Evolutionary conservation across 2,113 vertebrate species (phyloP), one percentile per base, ranked within the genome.

Genomic region (Procavia capensis): DNA sequence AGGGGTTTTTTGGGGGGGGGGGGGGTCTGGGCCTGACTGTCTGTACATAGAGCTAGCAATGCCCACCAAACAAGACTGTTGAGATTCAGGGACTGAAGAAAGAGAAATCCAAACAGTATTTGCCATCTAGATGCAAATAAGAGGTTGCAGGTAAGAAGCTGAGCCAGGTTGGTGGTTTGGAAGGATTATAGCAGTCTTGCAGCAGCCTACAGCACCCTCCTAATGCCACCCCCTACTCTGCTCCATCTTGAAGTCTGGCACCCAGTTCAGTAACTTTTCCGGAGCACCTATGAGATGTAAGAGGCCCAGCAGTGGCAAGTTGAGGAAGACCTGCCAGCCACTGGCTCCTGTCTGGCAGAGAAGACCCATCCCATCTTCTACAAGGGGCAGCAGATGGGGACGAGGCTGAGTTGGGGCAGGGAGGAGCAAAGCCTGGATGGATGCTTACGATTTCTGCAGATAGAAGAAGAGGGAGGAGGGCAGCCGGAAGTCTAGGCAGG

Each of bases 271-370:
- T 41, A 5, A 14, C 25, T 70, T 41, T 70, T 43, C 19, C 45
- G 39, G 43, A 74, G 74, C 20, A 9, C 39, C 72, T n/a, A 0
- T 10, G 22, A 45, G 25, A 17, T 1, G 10, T 27, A 1, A 70
- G 47, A 25, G 70, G n/a, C 5, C 47, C 9, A 2, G 5, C 45
- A 10, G 0, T 2, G 19, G 14, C 45, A 22, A 88, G 68, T 36
- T 27, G 17, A 50, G 68, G 80, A 54, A 27, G 20, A 7, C 20
- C 59, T 43, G n/a, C 74, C 80, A 41, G 24, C 75, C n/a, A 9
- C 29, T 6, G 5, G 7, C 20, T 64, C 59, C 8, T 4, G 1
- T 41, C 68, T 63, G n/a, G 2, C 0, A 1, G 1, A 4, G 78
- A 80, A 84, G 41, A 50, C n/a, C 34, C 36, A 34, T 1, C 4